Conservation (phyloP, 2,888 invertebrate species). For the Acleris laterana region DNA sequence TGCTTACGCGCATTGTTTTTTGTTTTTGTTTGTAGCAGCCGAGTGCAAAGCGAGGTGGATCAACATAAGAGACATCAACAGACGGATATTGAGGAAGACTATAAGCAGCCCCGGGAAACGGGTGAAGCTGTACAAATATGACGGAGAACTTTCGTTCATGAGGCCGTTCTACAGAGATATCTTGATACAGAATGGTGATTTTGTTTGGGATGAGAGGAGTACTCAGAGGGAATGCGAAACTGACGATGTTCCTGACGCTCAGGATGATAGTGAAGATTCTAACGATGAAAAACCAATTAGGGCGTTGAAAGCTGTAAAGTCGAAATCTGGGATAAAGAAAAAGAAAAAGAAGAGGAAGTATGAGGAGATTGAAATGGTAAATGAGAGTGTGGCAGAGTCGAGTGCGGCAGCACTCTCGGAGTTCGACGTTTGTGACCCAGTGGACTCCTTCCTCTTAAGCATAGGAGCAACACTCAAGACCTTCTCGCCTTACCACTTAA, state of each 20-base stretch:
- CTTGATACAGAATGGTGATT: slow-evolving; percentile 33
- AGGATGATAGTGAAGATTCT: slow-evolving; percentile 14
- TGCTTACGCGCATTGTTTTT: slow-evolving; percentile 15
- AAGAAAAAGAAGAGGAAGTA: slow-evolving; percentile 32
- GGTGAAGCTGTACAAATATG: slow-evolving; percentile 69
- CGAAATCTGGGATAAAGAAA: slow-evolving; percentile 28
- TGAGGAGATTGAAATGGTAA: slow-evolving; percentile 27
- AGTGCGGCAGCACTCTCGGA: slow-evolving; percentile 21
- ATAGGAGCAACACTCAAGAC: slow-evolving; percentile 71
- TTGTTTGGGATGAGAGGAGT: slow-evolving; percentile 30
- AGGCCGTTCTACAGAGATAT: slow-evolving; percentile 66
- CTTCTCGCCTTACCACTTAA: slow-evolving; percentile 74
- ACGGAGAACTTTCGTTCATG: slow-evolving; percentile 66
- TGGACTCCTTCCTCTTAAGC: slow-evolving; percentile 31
- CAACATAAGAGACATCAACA: slow-evolving; percentile 75
- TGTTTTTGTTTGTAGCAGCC: slow-evolving; percentile 57
- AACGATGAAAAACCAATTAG: slow-evolving; percentile 28
- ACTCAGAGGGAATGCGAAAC: slow-evolving; percentile 23
- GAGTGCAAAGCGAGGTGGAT: slow-evolving; percentile 78
- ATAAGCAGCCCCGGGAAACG: slow-evolving; percentile 39
- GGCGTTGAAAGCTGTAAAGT: slow-evolving; percentile 17
- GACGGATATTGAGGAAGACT: slow-evolving; percentile 59
- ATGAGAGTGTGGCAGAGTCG: slow-evolving; percentile 16
- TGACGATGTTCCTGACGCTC: slow-evolving; percentile 21
- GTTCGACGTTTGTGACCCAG: slow-evolving; percentile 32